Evolutionary conservation across 2,888 invertebrate species (phyloP).

Genomic region (Pseudococcus jackbeardsleyi): DNA sequence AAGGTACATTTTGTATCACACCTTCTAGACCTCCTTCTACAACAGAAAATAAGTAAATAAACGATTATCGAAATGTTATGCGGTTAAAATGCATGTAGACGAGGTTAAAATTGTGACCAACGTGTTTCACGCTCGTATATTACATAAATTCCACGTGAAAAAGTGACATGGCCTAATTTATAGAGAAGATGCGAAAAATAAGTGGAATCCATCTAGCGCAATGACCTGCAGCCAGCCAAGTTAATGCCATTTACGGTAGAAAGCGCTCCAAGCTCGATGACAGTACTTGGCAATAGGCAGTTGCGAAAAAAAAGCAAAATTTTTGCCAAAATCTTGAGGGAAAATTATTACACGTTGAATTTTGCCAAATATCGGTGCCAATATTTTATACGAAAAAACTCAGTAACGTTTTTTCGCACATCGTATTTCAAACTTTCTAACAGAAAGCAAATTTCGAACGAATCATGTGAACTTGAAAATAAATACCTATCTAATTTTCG

Average conservation of each 20-base stretch:
- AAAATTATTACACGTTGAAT: not conserved
- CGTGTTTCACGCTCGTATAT: conserved; percentile 14
- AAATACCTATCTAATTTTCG: not conserved
- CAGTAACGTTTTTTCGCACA: not conserved
- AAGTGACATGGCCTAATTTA: conserved; percentile 53
- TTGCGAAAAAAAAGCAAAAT: not conserved
- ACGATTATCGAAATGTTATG: conserved; percentile 39
- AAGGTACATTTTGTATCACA: not conserved
- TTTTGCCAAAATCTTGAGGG: conserved; percentile 7
- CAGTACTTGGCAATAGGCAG: not conserved
- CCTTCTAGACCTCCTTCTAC: not conserved
- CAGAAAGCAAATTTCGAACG: conserved; percentile 29
- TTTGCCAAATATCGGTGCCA: conserved; percentile 12
- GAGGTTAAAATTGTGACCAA: not conserved
- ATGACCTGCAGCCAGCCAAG: conserved; percentile 39
- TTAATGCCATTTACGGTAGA: conserved; percentile 45
- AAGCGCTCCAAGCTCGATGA: conserved; percentile 13
- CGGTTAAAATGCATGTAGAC: conserved; percentile 11
- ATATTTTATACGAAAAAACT: not conserved
- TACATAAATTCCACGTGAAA: conserved; percentile 46
- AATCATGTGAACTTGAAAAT: conserved; percentile 41
- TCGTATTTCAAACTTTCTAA: conserved; percentile 20
- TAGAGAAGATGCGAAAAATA: conserved; percentile 37
- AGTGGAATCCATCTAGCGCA: conserved; percentile 46
- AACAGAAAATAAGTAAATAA: conserved; percentile 25